phyloP scores from a whole-genome alignment of 1,140 invertebrate species.

The Akabosia matsudoensis region DNA sequence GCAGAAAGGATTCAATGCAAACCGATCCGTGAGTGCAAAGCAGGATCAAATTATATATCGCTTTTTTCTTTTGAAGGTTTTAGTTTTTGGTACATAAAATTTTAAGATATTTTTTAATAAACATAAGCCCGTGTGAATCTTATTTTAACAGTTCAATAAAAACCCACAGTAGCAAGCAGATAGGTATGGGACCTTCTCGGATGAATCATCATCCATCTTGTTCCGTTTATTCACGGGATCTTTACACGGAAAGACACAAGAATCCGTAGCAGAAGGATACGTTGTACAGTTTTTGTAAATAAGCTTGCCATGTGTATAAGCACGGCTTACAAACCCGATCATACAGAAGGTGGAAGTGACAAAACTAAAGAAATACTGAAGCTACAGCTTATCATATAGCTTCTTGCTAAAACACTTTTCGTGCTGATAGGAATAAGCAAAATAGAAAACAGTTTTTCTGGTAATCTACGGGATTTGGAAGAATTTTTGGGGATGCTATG shows the following conservation, averaged over 20 bases:
- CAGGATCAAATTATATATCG: neutral
- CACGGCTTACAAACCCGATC: too few relatives aligned
- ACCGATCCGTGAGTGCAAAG: constrained; percentile 43
- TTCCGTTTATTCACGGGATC: neutral
- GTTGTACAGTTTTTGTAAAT: too few relatives aligned
- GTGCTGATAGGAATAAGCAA: neutral
- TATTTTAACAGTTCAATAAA: too few relatives aligned
- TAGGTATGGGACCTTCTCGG: constrained; percentile 1
- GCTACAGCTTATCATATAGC: too few relatives aligned
- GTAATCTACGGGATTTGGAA: constrained; percentile 8
- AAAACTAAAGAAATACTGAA: too few relatives aligned
- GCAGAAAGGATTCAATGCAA: constrained; percentile 44
- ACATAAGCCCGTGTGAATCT: neutral
- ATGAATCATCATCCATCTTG: constrained; percentile 21
- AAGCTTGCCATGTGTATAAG: too few relatives aligned
- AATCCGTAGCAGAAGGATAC: too few relatives aligned
- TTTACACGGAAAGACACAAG: neutral
- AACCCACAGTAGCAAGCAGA: neutral
- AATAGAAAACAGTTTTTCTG: neutral
- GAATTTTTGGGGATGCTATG: neutral
- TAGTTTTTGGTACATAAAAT: neutral
- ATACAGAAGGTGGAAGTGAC: too few relatives aligned
- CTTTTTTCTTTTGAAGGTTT: neutral
- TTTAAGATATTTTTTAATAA: neutral
- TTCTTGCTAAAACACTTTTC: too few relatives aligned